Evolutionary conservation across 2,797 vertebrate species (phyloP).

Genomic region (Meda fulgida): DNA sequence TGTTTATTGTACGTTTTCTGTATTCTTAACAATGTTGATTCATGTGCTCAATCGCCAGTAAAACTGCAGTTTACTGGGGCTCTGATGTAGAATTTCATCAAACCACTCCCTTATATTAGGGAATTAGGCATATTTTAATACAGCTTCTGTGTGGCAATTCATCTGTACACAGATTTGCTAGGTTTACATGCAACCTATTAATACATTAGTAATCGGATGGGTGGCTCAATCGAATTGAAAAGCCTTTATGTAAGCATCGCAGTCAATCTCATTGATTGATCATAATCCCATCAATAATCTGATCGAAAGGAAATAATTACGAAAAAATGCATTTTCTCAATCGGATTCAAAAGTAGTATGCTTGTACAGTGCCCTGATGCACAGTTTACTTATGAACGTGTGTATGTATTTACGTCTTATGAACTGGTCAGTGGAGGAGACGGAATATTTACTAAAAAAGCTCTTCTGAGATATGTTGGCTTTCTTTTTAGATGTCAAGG

Average conservation of each 20-base stretch:
- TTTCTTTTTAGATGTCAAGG: not conserved
- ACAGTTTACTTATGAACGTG: not conserved
- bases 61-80: not conserved
- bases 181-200: not conserved
- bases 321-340: not conserved
- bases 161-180: not conserved
- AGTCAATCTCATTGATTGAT: not conserved
- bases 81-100: not conserved
- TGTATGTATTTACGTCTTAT: not conserved
- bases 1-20: not conserved
- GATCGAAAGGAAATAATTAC: not conserved
- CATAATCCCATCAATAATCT: not conserved
- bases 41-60: not conserved
- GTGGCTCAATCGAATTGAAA: not conserved
- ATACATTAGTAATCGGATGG: not conserved
- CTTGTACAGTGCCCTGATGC: not conserved
- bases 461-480: not conserved
- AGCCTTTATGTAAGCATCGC: not conserved
- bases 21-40: not conserved
- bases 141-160: not conserved
- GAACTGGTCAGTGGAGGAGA: not conserved
- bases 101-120: not conserved
- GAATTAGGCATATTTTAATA: not conserved
- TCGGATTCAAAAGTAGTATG: not conserved
- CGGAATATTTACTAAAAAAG: not conserved